A percentile compares a stretch with the other conserved stretches of the same genome.
Conservation (phyloP, 2,888 invertebrate genomes). For the Dryocosmus kuriphilus region DNA sequence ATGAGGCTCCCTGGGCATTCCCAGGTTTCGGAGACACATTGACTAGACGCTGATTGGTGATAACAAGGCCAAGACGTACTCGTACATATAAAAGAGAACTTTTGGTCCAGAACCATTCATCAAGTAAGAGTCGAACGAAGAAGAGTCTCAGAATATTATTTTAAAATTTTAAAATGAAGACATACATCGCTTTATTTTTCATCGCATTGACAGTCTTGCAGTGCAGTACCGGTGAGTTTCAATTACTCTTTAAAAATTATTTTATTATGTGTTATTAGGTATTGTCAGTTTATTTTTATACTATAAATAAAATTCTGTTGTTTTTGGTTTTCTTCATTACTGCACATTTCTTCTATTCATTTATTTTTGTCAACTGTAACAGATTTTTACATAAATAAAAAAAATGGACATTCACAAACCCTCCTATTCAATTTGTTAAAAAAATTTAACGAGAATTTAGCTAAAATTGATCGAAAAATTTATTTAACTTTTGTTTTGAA, state of each 20-base stretch:
- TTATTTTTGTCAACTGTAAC: neutral
- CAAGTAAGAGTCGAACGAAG: neutral
- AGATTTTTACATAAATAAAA: too few relatives aligned
- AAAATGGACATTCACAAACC: too few relatives aligned
- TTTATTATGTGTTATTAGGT: neutral
- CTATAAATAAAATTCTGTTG: too few relatives aligned
- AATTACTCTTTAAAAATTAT: neutral
- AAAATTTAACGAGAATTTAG: too few relatives aligned
- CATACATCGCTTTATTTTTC: neutral
- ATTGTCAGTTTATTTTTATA: neutral
- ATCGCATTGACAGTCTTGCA: neutral
- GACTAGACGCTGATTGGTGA: neutral
- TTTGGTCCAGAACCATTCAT: slow-evolving; percentile 1
- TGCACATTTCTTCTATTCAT: neutral
- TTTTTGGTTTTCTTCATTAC: neutral
- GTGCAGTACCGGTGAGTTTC: neutral
- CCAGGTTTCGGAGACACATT: neutral
- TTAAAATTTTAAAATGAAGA: neutral
- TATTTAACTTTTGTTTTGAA: neutral
- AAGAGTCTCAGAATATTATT: neutral
- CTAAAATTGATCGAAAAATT: too few relatives aligned
- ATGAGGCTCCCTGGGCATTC: neutral
- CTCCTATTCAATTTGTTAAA: too few relatives aligned
- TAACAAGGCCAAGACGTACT: neutral
- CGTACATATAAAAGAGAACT: neutral